A percentile compares a stretch with the other conserved stretches of the same genome.
Evolutionary conservation across 2,888 invertebrate genomes (phyloP).

Genomic region (Drosophila planitibia): DNA sequence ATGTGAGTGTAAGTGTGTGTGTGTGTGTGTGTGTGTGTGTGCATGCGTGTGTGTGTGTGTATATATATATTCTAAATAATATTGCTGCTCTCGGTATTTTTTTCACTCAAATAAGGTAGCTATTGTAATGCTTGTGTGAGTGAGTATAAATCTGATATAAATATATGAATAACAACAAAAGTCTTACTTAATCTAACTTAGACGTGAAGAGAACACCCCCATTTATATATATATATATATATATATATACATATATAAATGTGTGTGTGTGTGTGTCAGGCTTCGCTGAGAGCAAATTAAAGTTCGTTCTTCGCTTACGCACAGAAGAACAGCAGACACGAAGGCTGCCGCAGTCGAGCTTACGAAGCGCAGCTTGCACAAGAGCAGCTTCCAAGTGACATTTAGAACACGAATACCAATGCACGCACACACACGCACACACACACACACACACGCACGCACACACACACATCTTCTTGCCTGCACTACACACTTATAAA

Average conservation of each 20-base stretch:
- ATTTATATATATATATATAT: background rate
- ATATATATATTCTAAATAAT: slow-evolving; percentile 11
- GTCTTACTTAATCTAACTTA: background rate
- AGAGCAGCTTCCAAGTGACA: slow-evolving; percentile 24
- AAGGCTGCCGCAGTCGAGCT: slow-evolving; percentile 1
- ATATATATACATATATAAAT: no score
- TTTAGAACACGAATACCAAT: slow-evolving; percentile 15
- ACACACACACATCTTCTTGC: slow-evolving; percentile 1
- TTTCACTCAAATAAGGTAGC: slow-evolving; percentile 16
- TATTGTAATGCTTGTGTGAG: slow-evolving; percentile 23
- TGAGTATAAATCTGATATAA: slow-evolving; percentile 9
- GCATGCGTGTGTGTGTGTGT: background rate
- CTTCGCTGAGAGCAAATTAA: slow-evolving; percentile 33
- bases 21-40: background rate
- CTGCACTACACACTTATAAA: slow-evolving; percentile 11
- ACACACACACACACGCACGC: background rate
- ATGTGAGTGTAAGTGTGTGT: slow-evolving; percentile 1
- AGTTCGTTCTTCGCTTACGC: slow-evolving; percentile 11
- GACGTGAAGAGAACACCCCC: background rate
- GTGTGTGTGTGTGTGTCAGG: slow-evolving; percentile 5
- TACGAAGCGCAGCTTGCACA: slow-evolving; percentile 8
- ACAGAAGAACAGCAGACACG: background rate
- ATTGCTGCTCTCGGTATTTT: slow-evolving; percentile 19
- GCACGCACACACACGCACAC: background rate
- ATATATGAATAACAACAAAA: slow-evolving; percentile 3